Evolutionary conservation across 2,888 invertebrate species (phyloP).

Genomic region (Drosophila greeni): DNA sequence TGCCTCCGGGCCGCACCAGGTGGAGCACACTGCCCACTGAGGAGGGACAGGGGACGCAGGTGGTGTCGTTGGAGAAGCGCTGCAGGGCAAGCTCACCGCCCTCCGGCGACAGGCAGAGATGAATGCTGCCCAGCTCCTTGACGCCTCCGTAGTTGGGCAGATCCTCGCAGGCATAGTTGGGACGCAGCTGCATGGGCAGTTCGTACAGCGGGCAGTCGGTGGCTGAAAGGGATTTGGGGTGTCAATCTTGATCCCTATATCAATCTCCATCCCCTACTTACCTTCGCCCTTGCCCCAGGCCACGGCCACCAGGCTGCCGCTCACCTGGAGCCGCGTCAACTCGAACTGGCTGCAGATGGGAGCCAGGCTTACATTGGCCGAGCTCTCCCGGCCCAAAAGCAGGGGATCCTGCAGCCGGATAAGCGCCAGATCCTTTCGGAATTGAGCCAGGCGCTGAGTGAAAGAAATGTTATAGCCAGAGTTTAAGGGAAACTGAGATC

Average conservation of each 20-base stretch:
- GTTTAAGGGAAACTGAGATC: neutral
- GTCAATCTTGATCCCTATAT: neutral
- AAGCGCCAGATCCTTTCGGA: constrained; percentile 48
- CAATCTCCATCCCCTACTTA: constrained; percentile 21
- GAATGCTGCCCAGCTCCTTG: constrained; percentile 31
- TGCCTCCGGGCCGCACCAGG: constrained; percentile 45
- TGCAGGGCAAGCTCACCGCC: neutral
- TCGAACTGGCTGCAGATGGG: constrained; percentile 51
- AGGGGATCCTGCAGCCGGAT: constrained; percentile 38
- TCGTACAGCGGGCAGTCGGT: constrained; percentile 59
- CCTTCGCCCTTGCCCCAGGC: constrained; percentile 58
- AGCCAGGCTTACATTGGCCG: constrained; percentile 36
- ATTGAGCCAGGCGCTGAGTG: constrained; percentile 37
- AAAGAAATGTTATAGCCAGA: neutral
- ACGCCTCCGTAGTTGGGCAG: constrained; percentile 32
- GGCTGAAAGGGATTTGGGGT: constrained; percentile 16
- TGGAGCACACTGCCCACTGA: constrained; percentile 58
- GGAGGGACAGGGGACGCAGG: constrained; percentile 52
- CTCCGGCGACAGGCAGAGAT: constrained; percentile 48
- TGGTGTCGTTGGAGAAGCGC: constrained; percentile 16
- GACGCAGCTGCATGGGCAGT: constrained; percentile 59
- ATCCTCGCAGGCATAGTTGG: constrained; percentile 39
- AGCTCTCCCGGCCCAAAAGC: constrained; percentile 3
- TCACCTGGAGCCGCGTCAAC: constrained; percentile 47
- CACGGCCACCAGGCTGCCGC: constrained; percentile 53